phyloP scores from a whole-genome alignment of 2,113 vertebrate species.

The Eptatretus burgeri region DNA sequence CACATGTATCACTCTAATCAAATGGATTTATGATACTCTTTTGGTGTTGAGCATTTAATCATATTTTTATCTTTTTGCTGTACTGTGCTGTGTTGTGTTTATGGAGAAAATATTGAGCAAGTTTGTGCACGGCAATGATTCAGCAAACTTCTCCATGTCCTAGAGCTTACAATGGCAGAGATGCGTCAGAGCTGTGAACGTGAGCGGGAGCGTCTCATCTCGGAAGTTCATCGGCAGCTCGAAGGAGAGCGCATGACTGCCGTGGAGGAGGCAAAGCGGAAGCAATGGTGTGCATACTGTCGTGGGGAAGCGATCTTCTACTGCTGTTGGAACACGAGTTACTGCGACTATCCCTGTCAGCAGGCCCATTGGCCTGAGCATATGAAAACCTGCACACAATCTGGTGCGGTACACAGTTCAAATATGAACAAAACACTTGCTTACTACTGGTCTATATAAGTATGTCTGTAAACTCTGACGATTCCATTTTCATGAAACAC shows the following conservation, averaged over 20 bases:
- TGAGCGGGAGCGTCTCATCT: conserved; percentile 53
- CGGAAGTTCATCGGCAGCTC: conserved; percentile 71
- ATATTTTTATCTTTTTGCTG: no score
- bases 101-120: no score
- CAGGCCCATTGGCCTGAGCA: conserved; percentile 95
- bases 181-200: conserved; percentile 93
- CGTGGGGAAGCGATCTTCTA: conserved; percentile 94
- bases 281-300: conserved; percentile 92
- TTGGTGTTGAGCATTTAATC: no score
- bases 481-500: no score
- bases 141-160: neutral
- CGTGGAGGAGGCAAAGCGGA: conserved; percentile 87
- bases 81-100: no score
- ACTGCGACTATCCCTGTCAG: conserved; percentile 91
- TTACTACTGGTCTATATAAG: no score
- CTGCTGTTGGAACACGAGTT: conserved; percentile 95
- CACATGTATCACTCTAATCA: no score
- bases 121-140: no score
- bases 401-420: conserved; percentile 25
- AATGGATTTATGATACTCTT: no score
- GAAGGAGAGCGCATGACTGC: conserved; percentile 74
- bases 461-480: no score
- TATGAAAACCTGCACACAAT: conserved; percentile 95
- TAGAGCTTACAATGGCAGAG: conserved; percentile 88
- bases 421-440: no score